Percentiles rank a stretch among this genome's conserved stretches.
phyloP scores from a whole-genome alignment of 2,797 vertebrate species.

The Lepus oiostolus region DNA sequence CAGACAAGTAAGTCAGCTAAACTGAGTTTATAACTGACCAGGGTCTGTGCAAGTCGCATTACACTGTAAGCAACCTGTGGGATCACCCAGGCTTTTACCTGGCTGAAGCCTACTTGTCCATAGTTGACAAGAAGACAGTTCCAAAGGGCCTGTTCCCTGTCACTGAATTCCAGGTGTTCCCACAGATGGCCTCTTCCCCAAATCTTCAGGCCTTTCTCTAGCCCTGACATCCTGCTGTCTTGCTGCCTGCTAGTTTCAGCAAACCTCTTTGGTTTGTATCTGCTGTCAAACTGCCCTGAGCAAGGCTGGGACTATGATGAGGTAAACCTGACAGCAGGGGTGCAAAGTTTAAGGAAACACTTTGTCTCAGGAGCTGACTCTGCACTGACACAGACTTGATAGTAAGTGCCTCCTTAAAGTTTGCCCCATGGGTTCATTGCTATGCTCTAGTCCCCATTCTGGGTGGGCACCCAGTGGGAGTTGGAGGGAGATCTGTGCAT shows the following conservation, averaged over 20 bases:
- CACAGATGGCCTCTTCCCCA: background rate
- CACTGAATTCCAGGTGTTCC: background rate
- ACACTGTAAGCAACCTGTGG: background rate
- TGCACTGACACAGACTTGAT: background rate
- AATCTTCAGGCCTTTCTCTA: background rate
- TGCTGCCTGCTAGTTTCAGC: background rate
- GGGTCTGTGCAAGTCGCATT: background rate
- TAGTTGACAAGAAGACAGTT: background rate
- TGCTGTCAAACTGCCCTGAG: background rate
- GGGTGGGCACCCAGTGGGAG: background rate
- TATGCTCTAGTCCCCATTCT: background rate
- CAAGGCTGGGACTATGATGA: background rate
- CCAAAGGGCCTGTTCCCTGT: background rate
- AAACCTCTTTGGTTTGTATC: background rate
- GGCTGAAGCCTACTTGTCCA: background rate
- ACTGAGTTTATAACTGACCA: background rate
- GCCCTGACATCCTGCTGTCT: background rate
- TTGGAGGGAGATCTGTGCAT: background rate
- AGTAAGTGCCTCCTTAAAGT: slow-evolving; percentile 48
- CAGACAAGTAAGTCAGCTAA: background rate
- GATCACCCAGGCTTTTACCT: background rate
- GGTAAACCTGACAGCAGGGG: background rate
- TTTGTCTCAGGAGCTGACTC: background rate
- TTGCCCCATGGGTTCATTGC: background rate
- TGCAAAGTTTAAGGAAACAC: background rate